Evolutionary conservation across 2,888 invertebrate genomes (phyloP).

Genomic region (Schizaphis graminum): DNA sequence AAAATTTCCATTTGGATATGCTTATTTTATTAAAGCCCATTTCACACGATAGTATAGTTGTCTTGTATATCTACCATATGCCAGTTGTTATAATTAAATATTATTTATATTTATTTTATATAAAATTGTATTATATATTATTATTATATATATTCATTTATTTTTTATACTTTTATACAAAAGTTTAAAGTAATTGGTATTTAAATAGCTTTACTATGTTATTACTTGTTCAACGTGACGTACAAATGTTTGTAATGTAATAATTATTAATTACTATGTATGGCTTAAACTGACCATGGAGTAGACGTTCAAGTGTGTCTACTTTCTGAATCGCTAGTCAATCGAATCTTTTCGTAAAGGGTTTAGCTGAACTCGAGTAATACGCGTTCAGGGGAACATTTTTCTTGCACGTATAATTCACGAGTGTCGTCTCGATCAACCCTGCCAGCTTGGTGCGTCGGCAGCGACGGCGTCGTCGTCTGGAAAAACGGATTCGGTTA

Average conservation of each 20-base stretch:
- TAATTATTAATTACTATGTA: neutral
- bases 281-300: neutral
- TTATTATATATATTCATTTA: too few species aligned
- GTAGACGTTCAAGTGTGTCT: neutral
- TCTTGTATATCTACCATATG: neutral
- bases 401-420: conserved; percentile 14
- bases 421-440: neutral
- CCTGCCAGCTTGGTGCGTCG: neutral
- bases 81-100: neutral
- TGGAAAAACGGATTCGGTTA: conserved; percentile 38
- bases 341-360: neutral
- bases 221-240: neutral
- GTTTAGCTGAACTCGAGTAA: neutral
- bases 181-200: neutral
- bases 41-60: neutral
- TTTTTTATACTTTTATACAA: too few species aligned
- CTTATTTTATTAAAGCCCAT: neutral
- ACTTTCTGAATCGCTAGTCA: neutral
- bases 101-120: neutral
- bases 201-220: neutral
- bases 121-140: too few species aligned
- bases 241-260: neutral
- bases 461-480: neutral
- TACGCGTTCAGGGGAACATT: neutral
- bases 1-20: neutral